Base-by-base conservation (phyloP, 2,113 vertebrate species). In the Thinocorus orbignyianus region DNA sequence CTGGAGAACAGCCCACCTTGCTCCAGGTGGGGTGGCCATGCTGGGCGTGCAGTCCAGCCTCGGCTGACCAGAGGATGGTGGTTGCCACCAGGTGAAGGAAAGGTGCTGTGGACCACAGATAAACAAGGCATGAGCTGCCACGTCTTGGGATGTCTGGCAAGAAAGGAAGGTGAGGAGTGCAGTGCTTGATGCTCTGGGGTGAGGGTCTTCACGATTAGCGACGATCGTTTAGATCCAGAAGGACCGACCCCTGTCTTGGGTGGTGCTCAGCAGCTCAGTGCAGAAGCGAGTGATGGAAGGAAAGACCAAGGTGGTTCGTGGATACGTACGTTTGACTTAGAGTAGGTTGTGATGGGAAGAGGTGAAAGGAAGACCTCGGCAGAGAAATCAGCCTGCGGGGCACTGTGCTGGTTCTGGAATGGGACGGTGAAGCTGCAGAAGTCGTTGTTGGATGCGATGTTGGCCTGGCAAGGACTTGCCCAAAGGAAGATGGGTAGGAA, bases 181-280 rank as follows among this genome's bases (percentile, higher is more conserved):
- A 16, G 30, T 23, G 54, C 44, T n/a, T 49, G 16, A 4, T 73
- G n/a, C 44, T 60, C 73, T 44, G 22, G n/a, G 12, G 19, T 51
- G 49, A 44, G 54, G 64, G 28, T 9, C 25, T 12, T 28, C 72
- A 33, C 35, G 55, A 17, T 35, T 17, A 77, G 64, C 17, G 25
- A 55, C 48, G 48, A 42, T 64, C 1, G 0, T 22, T 42, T 2
- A 1, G 17, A 19, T 71, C 41, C 35, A 49, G 58, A 20, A 1
- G 1, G 48, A 39, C 23, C 48, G 33, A 37, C 0, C 2, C 48
- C 48, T 35, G 12, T 37, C 51, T 42, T 35, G 9, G 9, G 26
- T 44, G 51, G 22, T 44, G 18, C 57, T 55, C 22, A 37, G 81
- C 49, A 57, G 49, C 42, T 84, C 2, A 0, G 17, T 2, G 2